phyloP scores from a whole-genome alignment of 2,888 invertebrate species.

The Ophraella communa region DNA sequence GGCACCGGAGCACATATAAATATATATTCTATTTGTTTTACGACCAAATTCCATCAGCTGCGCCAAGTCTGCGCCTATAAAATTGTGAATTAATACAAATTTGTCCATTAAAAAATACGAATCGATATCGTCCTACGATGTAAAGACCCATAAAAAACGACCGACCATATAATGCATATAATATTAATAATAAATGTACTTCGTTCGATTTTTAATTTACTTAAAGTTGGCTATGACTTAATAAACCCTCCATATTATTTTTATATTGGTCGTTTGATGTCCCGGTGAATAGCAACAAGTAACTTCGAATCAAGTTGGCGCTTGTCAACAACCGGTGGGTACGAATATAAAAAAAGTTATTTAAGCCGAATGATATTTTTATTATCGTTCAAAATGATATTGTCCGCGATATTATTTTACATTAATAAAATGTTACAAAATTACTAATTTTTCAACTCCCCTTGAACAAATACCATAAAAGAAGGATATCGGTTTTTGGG shows the following conservation, averaged over 20 bases:
- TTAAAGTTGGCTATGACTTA: slow-evolving; percentile 50
- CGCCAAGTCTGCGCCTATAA: slow-evolving; percentile 39
- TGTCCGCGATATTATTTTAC: not conserved
- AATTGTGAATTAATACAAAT: slow-evolving; percentile 39
- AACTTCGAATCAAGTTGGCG: slow-evolving; percentile 44
- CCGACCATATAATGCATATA: slow-evolving; percentile 49
- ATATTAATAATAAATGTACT: slow-evolving; percentile 52
- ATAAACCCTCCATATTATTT: slow-evolving; percentile 52
- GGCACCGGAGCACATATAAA: slow-evolving; percentile 13
- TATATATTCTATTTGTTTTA: slow-evolving; percentile 34
- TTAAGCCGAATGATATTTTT: not conserved
- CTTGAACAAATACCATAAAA: too few relatives aligned
- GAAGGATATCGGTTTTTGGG: too few relatives aligned
- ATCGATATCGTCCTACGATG: slow-evolving; percentile 40
- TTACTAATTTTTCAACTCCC: not conserved
- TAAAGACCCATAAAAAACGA: slow-evolving; percentile 29
- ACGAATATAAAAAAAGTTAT: not conserved
- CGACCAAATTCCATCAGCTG: slow-evolving; percentile 29
- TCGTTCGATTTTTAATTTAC: slow-evolving; percentile 42
- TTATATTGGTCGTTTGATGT: slow-evolving; percentile 49
- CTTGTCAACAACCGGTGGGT: slow-evolving; percentile 43
- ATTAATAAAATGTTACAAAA: not conserved
- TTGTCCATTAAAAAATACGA: slow-evolving; percentile 31
- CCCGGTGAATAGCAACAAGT: slow-evolving; percentile 44
- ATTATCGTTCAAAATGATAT: too few relatives aligned